Evolutionary conservation across 2,888 invertebrate species (phyloP).

Genomic region (Abrostola triplasia): DNA sequence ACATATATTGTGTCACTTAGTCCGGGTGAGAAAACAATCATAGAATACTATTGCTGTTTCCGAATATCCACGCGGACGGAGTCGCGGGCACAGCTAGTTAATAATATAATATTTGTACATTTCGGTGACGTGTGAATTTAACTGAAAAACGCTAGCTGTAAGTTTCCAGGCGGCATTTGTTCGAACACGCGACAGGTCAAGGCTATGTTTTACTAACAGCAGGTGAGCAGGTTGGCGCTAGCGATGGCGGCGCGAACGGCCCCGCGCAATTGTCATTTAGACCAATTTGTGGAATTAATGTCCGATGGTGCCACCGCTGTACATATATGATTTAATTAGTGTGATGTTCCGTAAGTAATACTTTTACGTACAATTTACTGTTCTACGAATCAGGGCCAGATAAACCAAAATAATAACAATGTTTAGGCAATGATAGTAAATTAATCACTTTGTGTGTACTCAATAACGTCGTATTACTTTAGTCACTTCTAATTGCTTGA

Average conservation of each 20-base stretch:
- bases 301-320: constrained; percentile 51
- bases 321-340: constrained; percentile 67
- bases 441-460: too few relatives aligned
- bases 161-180: constrained; percentile 71
- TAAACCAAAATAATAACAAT: not conserved
- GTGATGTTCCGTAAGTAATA: constrained; percentile 52
- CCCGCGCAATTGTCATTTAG: constrained; percentile 74
- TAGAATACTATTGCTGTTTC: too few relatives aligned
- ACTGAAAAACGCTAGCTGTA: constrained; percentile 60
- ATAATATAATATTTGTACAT: constrained; percentile 46
- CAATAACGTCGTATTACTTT: too few relatives aligned
- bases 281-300: constrained; percentile 80
- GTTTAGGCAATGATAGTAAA: too few relatives aligned
- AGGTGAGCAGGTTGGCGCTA: not conserved
- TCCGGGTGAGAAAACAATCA: too few relatives aligned
- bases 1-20: too few relatives aligned
- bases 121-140: constrained; percentile 44
- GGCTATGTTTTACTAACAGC: constrained; percentile 59
- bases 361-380: constrained; percentile 40
- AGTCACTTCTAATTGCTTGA: too few relatives aligned
- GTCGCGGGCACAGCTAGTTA: too few relatives aligned
- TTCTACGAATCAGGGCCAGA: constrained; percentile 35
- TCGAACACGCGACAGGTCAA: constrained; percentile 81
- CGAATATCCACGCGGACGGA: too few relatives aligned
- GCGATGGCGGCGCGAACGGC: constrained; percentile 44